Evolutionary conservation across 35 echinoderm and acorn worm genomes (phyloP), one percentile per base, ranked within the genome.

Genomic region (Apostichopus japonicus): DNA sequence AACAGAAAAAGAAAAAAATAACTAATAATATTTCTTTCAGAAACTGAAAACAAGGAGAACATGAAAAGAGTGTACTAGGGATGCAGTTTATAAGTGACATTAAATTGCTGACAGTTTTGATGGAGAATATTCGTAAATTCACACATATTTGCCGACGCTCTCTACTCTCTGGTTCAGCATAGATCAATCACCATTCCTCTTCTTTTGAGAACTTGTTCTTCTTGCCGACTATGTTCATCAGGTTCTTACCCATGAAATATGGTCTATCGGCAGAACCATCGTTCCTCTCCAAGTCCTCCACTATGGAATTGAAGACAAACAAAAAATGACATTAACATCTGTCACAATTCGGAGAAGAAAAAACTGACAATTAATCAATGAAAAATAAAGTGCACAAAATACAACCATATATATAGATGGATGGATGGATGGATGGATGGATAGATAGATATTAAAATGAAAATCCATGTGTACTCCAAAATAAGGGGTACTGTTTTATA

Each of bases 161-260:
- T 44, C 33, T 44, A 79, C 9, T 21, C 44, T 79, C 44, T 23
- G 2, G 19, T 79, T 23, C 4, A 53, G 44, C 33, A 44, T 44
- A 44, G 33, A 44, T n/a, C 71, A 75, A 54, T 54, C 51, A 83
- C 79, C 79, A 83, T 8, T 83, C 79, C 6, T 88, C 58, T 22
- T 16, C 44, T 17, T 21, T 5, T 0, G 79, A 83, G 54, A 55
- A 83, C 65, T 97, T 95, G 77, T 97, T 97, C 84, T 97, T 97
- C 94, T 97, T 95, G 77, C 96, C 96, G 23, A 93, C 80, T 14
- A 97, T 97, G 70, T 93, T 92, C 94, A 95, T 95, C 79, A 97
- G 77, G 13, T 79, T 62, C 55, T 95, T 97, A 10, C 88, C 91
- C 96, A 97, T 97, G 93, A 93, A 97, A 91, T 97, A 97, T 2